Evolutionary conservation across 2,113 vertebrate species (phyloP).

Genomic region (Leucopternis melanops): DNA sequence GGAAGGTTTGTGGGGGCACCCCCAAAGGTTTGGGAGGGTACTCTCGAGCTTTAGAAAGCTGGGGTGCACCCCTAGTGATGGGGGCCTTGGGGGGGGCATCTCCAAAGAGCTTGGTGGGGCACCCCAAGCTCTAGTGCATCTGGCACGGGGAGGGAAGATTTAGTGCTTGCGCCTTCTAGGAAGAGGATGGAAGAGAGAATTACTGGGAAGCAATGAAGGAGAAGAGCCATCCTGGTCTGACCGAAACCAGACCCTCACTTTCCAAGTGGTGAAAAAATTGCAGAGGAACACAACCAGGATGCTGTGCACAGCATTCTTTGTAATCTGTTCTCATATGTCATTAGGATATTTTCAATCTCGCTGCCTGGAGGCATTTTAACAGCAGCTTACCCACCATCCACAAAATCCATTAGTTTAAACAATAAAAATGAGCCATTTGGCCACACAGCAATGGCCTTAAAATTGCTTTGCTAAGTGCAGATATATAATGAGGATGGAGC

Average conservation of each 20-base stretch:
- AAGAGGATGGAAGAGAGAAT: background rate
- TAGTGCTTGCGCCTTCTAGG: background rate
- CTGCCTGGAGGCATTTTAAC: conserved; percentile 34
- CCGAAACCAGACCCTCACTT: background rate
- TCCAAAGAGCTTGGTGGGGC: background rate
- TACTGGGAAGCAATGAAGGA: background rate
- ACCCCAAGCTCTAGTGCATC: no score
- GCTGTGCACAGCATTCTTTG: background rate
- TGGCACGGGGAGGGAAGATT: background rate
- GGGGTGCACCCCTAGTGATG: no score
- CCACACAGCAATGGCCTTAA: background rate
- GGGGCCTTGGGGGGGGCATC: no score
- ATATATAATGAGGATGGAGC: background rate
- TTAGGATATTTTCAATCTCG: conserved; percentile 29
- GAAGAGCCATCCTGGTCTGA: background rate
- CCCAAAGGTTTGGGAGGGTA: no score
- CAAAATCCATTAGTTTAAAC: conserved; percentile 51
- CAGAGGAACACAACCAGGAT: background rate
- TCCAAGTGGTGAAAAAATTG: background rate
- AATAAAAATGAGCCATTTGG: conserved; percentile 33
- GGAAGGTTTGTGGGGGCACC: no score
- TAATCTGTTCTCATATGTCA: background rate
- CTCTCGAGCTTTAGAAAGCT: no score
- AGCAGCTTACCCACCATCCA: conserved; percentile 26
- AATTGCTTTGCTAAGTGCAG: conserved; percentile 18